phyloP scores from a whole-genome alignment of 2,888 invertebrate species.

The Nomada hirtipes region DNA sequence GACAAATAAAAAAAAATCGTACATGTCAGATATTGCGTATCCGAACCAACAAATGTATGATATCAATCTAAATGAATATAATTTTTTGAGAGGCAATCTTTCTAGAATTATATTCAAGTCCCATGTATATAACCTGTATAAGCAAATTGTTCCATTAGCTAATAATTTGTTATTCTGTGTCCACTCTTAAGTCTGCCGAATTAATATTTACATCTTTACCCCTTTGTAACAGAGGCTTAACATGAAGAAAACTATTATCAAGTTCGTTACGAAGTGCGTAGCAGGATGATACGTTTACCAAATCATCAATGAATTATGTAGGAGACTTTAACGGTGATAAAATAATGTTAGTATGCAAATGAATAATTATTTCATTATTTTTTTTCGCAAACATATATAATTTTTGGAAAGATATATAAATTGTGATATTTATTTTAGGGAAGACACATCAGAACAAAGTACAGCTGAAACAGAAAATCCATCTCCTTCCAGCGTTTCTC shows the following conservation, averaged over 20 bases:
- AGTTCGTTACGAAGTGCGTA: neutral
- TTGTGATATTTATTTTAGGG: conserved; percentile 30
- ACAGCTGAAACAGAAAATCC: conserved; percentile 4
- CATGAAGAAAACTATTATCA: neutral
- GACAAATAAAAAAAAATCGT: neutral
- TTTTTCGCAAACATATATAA: neutral
- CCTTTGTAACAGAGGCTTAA: neutral
- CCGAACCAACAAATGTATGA: neutral
- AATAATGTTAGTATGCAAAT: conserved; percentile 18
- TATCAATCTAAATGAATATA: neutral
- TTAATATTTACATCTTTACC: neutral
- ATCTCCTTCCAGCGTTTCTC: conserved; percentile 17
- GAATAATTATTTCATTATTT: neutral
- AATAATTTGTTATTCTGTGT: neutral
- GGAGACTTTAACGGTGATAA: neutral
- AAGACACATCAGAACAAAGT: conserved; percentile 19
- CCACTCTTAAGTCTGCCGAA: neutral
- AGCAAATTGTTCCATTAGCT: neutral
- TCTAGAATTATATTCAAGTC: too few relatives aligned
- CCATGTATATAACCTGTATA: conserved; percentile 23
- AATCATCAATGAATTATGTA: neutral
- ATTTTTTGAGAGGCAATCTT: neutral
- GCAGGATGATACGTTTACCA: neutral
- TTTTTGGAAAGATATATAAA: neutral
- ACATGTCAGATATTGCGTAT: neutral